These are phyloP conservation scores for Polia nebulosa DNA, from an alignment of 2,888 invertebrate genomes.

Conservation along the genomic window DNA sequence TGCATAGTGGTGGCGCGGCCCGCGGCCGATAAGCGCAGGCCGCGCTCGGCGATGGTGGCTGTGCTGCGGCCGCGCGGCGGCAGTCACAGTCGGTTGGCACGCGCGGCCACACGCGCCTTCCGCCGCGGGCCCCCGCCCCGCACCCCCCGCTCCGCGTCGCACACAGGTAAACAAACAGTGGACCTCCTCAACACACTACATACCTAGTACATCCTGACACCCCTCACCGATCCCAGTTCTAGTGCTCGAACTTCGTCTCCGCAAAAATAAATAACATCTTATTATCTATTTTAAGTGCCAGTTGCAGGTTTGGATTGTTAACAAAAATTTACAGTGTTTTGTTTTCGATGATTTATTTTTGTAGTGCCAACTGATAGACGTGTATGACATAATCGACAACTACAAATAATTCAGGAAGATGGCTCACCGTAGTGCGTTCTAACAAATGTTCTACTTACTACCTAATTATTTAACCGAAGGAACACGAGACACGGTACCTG, in stretches of 20 bases:
- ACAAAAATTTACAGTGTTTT: slow-evolving; percentile 79
- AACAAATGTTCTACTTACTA: slow-evolving; percentile 30
- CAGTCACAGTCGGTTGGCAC: slow-evolving; percentile 87
- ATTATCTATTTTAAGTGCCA: slow-evolving; percentile 72
- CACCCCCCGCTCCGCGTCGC: slow-evolving; percentile 76
- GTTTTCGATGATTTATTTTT: slow-evolving; percentile 78
- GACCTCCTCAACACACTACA: slow-evolving; percentile 55
- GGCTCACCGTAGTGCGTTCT: slow-evolving; percentile 29
- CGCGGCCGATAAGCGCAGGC: slow-evolving; percentile 86
- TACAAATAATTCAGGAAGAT: slow-evolving; percentile 49
- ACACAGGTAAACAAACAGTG: slow-evolving; percentile 85
- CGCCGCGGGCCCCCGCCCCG: slow-evolving; percentile 79
- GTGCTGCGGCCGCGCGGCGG: slow-evolving; percentile 73
- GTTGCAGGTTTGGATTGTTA: slow-evolving; percentile 78
- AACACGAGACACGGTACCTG: slow-evolving; percentile 19
- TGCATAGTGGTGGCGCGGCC: slow-evolving; percentile 80
- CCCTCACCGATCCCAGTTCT: slow-evolving; percentile 57
- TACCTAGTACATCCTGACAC: slow-evolving; percentile 58
- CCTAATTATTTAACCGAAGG: slow-evolving; percentile 42
- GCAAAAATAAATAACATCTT: slow-evolving; percentile 65
- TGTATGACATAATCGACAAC: slow-evolving; percentile 72
- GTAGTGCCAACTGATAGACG: slow-evolving; percentile 76
- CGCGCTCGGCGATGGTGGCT: slow-evolving; percentile 72
- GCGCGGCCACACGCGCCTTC: slow-evolving; percentile 87
- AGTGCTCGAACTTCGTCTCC: slow-evolving; percentile 71